A percentile compares a stretch with the other conserved stretches of the same genome.
phyloP scores from a whole-genome alignment of 2,888 invertebrate genomes.

The Oconnorella tubifera region DNA sequence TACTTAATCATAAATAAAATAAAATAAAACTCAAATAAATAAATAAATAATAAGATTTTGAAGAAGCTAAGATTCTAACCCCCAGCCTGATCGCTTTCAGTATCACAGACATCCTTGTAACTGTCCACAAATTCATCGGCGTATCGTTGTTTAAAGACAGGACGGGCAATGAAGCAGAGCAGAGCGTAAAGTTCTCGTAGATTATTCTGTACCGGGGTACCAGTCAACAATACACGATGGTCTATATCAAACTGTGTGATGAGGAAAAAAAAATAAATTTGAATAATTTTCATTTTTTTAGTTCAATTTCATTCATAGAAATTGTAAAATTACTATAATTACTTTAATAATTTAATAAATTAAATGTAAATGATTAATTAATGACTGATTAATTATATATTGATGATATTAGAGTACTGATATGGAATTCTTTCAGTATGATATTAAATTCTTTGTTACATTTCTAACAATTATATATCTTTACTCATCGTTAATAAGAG shows the following conservation, averaged over 20 bases:
- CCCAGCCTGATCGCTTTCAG: too few relatives aligned
- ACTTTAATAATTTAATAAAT: not conserved
- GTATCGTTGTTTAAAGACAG: constrained; percentile 43
- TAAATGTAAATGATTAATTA: not conserved
- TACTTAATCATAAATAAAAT: too few relatives aligned
- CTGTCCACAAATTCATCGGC: constrained; percentile 45
- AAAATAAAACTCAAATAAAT: too few relatives aligned
- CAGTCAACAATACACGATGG: constrained; percentile 53
- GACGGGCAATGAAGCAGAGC: constrained; percentile 49
- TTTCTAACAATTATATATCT: too few relatives aligned
- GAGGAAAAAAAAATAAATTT: constrained; percentile 4
- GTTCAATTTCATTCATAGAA: not conserved
- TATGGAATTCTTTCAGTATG: too few relatives aligned
- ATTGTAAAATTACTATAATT: not conserved
- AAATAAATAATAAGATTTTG: too few relatives aligned
- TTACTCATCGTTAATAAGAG: too few relatives aligned
- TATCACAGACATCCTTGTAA: constrained; percentile 5
- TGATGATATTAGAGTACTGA: too few relatives aligned
- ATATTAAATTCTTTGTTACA: too few relatives aligned
- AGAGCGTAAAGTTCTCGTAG: constrained; percentile 55
- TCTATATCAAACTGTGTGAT: constrained; percentile 44
- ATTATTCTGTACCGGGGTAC: constrained; percentile 59
- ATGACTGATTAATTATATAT: constrained; percentile 15
- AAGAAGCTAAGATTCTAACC: too few relatives aligned
- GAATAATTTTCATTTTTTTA: not conserved